Evolutionary conservation across 2,113 vertebrate species (phyloP), one percentile per base, ranked within the genome.

Genomic region (Galbula dea): DNA sequence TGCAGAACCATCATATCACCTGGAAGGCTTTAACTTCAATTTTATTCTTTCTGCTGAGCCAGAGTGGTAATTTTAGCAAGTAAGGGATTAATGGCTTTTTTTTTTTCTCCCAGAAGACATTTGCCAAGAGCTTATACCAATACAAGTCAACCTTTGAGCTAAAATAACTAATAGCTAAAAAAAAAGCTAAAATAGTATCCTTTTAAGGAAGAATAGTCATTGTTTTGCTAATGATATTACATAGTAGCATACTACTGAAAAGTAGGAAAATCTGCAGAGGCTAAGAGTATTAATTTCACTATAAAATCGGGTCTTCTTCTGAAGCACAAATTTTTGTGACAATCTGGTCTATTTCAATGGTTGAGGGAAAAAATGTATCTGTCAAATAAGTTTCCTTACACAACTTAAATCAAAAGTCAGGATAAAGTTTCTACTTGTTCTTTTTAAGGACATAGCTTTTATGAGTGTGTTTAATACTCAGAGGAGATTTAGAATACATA

Each of bases 391-490:
- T 49, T 90, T 92, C 39, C 72, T 86, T 89, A 69, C 49, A 58
- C 16, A 87, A 34, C 19, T 86, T 81, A 89, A 87, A 90, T 90
- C 73, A 79, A 84, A 81, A 51, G 46, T 87, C 63, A 92, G 57
- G 71, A 79, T 94, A 68, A 95, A 72, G 51, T 89, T 79, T 86
- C 27, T 73, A 39, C 69, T 88, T 84, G 9, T 78, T 86, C 54
- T 93, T 10, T 86, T 95, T 96, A 94, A 51, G 57, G 76, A 68
- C 51, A 12, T 93, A 74, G 55, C 54, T 78, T n/a, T 85, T 93
- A 88, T 41, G 77, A 91, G n/a, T n/a, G 12, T 51, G 13, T 83
- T 94, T 92, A 94, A 90, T 90, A 90, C 89, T 94, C 90, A 83
- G 39, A 78, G 77, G 90, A 89, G 41, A 87, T 91, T 94, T 90